Evolutionary conservation across 2,888 invertebrate genomes (phyloP), one percentile per base, ranked within the genome.

Genomic region (Lasiommata megera): DNA sequence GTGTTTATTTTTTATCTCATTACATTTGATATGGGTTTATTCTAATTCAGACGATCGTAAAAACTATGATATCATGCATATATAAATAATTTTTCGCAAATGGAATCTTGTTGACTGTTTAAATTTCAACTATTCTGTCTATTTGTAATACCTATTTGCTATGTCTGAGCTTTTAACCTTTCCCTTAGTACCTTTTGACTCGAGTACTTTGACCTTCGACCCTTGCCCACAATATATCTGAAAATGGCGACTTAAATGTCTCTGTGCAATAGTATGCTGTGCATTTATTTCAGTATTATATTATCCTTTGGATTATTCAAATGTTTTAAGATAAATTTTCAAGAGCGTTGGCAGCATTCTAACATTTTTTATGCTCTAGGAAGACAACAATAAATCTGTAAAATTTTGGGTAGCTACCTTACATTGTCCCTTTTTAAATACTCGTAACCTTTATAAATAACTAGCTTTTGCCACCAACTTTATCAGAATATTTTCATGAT

Each of bases 81-180:
- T 40, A 18, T 40, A n/a, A 40, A 40, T 40, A 18, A 17, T 34
- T 34, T 23, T 7, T 23, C 12, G 23, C 43, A 12, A 43, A 43
- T 28, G 43, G 23, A 12, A n/a, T 23, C 12, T 11, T n/a, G 23
- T 12, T 12, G 7, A n/a, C 23, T 23, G 23, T 43, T 11, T 12
- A 23, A 16, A 16, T 46, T 31, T 46, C 11, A 14, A 16, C 46
- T 46, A 29, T 11, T 16, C 11, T 28, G 12, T 14, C 3, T 44
- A 14, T 29, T 44, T 9, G 28, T 1, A 28, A 44, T 44, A 29
- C 9, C 28, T 44, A 11, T 34, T 34, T 34, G 28, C 28, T 14
- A 18, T 43, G 8, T 29, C 28, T 46, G 29, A 31, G 16, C 44
- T 46, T 46, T n/a, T 31, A 16, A 46, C 46, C 46, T 46, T 11